phyloP scores from a whole-genome alignment of 2,888 invertebrate species.

The Papilio demoleus region DNA sequence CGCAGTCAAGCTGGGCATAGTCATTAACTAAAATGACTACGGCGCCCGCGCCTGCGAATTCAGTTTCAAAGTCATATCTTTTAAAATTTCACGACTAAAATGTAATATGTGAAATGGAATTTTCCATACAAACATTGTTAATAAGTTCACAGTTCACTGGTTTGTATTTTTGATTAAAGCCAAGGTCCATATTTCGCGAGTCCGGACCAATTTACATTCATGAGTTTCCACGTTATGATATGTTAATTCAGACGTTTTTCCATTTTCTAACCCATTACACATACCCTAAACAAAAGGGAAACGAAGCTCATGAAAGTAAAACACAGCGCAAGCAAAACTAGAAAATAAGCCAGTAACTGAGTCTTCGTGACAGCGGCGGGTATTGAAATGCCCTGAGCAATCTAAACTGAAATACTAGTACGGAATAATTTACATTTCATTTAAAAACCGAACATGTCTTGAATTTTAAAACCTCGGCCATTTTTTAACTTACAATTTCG shows the following conservation, averaged over 20 bases:
- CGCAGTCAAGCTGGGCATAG: too few species aligned
- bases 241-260: conserved; percentile 40
- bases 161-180: conserved; percentile 32
- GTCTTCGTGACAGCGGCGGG: conserved; percentile 22
- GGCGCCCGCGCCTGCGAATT: too few species aligned
- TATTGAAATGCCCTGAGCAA: conserved; percentile 36
- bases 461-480: conserved; percentile 26
- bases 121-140: background rate
- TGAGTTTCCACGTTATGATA: conserved; percentile 28
- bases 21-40: too few species aligned
- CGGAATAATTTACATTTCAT: conserved; percentile 27
- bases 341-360: conserved; percentile 33
- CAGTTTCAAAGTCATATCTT: too few species aligned
- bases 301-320: conserved; percentile 33
- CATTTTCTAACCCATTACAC: conserved; percentile 38
- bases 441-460: conserved; percentile 29
- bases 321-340: conserved; percentile 29
- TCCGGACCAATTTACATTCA: conserved; percentile 36
- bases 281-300: conserved; percentile 31
- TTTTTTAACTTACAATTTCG: background rate
- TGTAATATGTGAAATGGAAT: background rate
- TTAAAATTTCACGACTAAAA: too few species aligned
- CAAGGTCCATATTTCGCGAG: conserved; percentile 9
- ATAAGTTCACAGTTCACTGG: conserved; percentile 26
- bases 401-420: conserved; percentile 15